phyloP scores from a whole-genome alignment of 2,113 vertebrate genomes.

The Alexandromys fortis region DNA sequence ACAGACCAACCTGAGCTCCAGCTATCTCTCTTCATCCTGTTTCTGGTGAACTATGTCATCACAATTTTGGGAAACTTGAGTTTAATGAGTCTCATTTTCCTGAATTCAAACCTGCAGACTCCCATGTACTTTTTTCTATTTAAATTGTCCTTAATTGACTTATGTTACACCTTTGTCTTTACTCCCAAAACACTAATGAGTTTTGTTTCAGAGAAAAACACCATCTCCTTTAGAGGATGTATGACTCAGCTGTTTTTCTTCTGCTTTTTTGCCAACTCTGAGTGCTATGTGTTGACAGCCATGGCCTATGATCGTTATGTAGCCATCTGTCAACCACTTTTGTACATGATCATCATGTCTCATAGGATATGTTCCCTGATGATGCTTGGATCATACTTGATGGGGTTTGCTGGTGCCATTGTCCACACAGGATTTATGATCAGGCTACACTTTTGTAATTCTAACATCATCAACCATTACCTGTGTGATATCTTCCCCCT shows the following conservation, averaged over 20 bases:
- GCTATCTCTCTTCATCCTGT: neutral
- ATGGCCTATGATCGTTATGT: neutral
- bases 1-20: slow-evolving; percentile 20
- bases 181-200: slow-evolving; percentile 38
- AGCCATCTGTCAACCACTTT: neutral
- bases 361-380: neutral
- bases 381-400: neutral
- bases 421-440: neutral
- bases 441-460: slow-evolving; percentile 60
- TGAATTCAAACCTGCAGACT: slow-evolving; percentile 31
- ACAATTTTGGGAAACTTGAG: slow-evolving; percentile 27
- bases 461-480: neutral
- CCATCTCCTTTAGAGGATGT: slow-evolving; percentile 37
- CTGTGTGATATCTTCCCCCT: neutral
- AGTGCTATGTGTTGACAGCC: neutral
- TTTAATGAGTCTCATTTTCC: slow-evolving; percentile 39
- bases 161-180: slow-evolving; percentile 42
- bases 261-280: slow-evolving; percentile 45
- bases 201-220: slow-evolving; percentile 29
- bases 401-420: neutral
- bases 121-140: slow-evolving; percentile 62
- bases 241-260: slow-evolving; percentile 63
- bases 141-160: slow-evolving; percentile 56
- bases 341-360: neutral
- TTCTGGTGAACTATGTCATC: neutral